Base-by-base conservation (phyloP, 1,140 invertebrate species). In the Ips nitidus region DNA sequence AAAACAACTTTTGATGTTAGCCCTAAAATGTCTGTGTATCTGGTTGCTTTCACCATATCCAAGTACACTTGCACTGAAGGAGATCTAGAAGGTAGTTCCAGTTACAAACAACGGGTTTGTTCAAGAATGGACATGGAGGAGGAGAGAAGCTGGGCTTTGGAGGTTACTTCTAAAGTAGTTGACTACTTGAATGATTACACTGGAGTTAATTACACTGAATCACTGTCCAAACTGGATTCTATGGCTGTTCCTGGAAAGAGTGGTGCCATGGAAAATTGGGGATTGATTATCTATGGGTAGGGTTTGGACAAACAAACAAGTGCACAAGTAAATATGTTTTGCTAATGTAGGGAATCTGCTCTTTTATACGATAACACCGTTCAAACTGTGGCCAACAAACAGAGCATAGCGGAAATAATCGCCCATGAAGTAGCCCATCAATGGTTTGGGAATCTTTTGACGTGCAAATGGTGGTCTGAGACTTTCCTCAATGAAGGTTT, bases 241-340 rank as follows among this genome's bases (percentile, higher is more conserved):
- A 52, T 52, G 22, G 94, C 93, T 6, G 93, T 97, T 72, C 95
- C 95, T 4, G 95, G 98, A 81, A 89, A 91, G 1, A 93, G 94
- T 2, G 95, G 94, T 5, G 95, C 94, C 1, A 98, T 97, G 89
- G 95, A 97, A 81, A 94, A 97, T 82, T 98, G 94, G 92, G 92
- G 92, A 39, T 80, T 94, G 1, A 87, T 94, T 0, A 93, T 91
- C 2, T 94, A 87, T 76, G 84, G 94, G 65, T 66, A 4, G 2
- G 45, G 39, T 43, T 39, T 38, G 0, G 3, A 3, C 45, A 22
- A 40, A 41, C 40, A 2, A 41, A 5, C 4, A 40, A 1, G 2
- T 45, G n/a, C 2, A 43, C 3, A n/a, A 50, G 6, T 43, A n/a
- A 8, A 43, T 43, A 22, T 43, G 7, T 60, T 4, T 22, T 56